Evolutionary conservation across 2,797 vertebrate genomes (phyloP).

Genomic region (Oreochromis grahami): DNA sequence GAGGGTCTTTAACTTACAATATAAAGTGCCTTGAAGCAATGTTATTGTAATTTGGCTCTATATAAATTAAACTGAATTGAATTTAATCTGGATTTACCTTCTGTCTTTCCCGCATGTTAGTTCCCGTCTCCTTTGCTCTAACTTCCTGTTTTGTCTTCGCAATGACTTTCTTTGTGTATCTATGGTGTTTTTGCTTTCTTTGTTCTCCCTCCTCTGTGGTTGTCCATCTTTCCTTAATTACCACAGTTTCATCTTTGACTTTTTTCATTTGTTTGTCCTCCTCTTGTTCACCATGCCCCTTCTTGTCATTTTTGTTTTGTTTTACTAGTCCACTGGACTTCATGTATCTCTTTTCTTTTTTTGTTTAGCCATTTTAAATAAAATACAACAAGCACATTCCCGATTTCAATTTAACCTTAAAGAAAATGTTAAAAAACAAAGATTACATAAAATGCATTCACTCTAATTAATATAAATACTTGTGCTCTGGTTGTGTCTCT

Average conservation of each 20-base stretch:
- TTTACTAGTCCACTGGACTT: not conserved
- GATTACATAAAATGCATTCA: not conserved
- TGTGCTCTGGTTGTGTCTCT: not conserved
- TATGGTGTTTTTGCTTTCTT: not conserved
- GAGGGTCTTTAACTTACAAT: not conserved
- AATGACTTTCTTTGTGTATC: not conserved
- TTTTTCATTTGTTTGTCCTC: not conserved
- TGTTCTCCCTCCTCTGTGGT: not conserved
- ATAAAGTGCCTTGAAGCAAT: not conserved
- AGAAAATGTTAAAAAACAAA: not conserved
- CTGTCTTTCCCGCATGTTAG: not conserved
- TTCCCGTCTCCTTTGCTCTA: accelerated
- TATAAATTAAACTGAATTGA: not conserved
- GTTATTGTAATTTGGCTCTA: not conserved
- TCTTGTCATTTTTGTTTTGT: not conserved
- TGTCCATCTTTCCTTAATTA: not conserved
- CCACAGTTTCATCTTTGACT: not conserved
- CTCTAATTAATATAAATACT: not conserved
- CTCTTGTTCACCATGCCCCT: not conserved
- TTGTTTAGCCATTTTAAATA: not conserved
- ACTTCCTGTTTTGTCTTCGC: not conserved
- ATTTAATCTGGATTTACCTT: not conserved
- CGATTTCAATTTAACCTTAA: not conserved
- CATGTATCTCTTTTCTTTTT: not conserved
- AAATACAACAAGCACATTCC: not conserved